Conservation (phyloP, 2,888 invertebrate genomes). For the Alitta virens region DNA sequence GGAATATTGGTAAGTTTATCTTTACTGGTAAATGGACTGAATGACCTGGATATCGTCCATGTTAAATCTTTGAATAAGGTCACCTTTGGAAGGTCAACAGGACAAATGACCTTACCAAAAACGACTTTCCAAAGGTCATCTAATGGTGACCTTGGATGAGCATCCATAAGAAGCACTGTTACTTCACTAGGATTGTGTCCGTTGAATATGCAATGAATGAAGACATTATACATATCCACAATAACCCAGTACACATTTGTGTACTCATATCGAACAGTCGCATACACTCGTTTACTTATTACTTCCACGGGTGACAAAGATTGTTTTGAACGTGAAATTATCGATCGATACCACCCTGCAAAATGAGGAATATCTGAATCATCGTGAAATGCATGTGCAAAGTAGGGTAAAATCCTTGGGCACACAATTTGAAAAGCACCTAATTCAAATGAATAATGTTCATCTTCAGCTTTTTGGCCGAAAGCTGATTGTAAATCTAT, state of each 20-base stretch:
- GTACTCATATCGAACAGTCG: conserved; percentile 19
- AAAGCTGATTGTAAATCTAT: too few relatives aligned
- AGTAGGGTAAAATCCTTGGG: too few relatives aligned
- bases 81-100: conserved; percentile 31
- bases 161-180: conserved; percentile 46
- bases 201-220: conserved; percentile 28
- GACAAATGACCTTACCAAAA: conserved; percentile 39
- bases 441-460: too few relatives aligned
- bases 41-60: conserved; percentile 47
- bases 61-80: conserved; percentile 34
- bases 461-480: too few relatives aligned
- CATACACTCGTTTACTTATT: background rate
- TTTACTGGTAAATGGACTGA: conserved; percentile 42
- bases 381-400: too few relatives aligned
- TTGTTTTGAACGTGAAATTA: too few relatives aligned
- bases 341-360: too few relatives aligned
- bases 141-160: conserved; percentile 45
- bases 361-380: too few relatives aligned
- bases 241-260: conserved; percentile 18
- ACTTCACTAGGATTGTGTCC: conserved; percentile 24
- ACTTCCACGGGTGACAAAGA: too few relatives aligned
- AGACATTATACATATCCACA: conserved; percentile 32
- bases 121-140: conserved; percentile 45
- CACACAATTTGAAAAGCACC: too few relatives aligned
- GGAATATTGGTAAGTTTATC: conserved; percentile 30